Base-by-base conservation (phyloP, 2,888 invertebrate species). In the Stenodema calcarata region DNA sequence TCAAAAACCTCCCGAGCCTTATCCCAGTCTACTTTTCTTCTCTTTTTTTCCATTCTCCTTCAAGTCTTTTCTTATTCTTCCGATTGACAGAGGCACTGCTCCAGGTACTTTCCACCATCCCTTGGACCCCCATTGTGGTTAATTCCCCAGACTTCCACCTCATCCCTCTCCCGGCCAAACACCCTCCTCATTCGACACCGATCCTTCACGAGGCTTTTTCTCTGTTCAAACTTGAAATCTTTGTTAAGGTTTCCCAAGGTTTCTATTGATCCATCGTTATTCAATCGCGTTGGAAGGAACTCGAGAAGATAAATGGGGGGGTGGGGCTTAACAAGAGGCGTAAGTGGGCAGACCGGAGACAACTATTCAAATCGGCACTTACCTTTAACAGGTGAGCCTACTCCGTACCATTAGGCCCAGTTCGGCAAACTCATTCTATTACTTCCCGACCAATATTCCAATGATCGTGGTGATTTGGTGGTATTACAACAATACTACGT, bases 291-390 rank as follows among this genome's bases (percentile, higher is more conserved):
- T 44, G 54, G 2, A 69, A 73, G 44, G 84, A 84, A 84, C 84
- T 73, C 47, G 84, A 84, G 84, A 84, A 84, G 84, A 84, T 75
- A 75, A 73, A 75, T 84, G 44, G 75, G 80, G 75, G 80, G 54
- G 54, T 54, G 54, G 80, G 54, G 23, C 62, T 23, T 62, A 62
- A 62, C 62, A 62, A 75, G 73, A 75, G 73, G 30, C 70, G 70
- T 35, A 75, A 75, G 73, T 75, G 73, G 73, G 35, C 73, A 62
- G 62, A 62, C 62, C 47, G 62, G 62, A 62, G 62, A 62, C 18
- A 18, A 62, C 62, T 62, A 62, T 62, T 62, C 62, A 62, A 27
- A 62, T 23, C 23, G 62, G 23, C 62, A 62, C 62, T 62, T 23
- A 62, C 11, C 12, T n/a, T n/a, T 50, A 50, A 50, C 50, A 50